Evolutionary conservation across 2,888 invertebrate species (phyloP).

Genomic region (Drosophila aldrichi): DNA sequence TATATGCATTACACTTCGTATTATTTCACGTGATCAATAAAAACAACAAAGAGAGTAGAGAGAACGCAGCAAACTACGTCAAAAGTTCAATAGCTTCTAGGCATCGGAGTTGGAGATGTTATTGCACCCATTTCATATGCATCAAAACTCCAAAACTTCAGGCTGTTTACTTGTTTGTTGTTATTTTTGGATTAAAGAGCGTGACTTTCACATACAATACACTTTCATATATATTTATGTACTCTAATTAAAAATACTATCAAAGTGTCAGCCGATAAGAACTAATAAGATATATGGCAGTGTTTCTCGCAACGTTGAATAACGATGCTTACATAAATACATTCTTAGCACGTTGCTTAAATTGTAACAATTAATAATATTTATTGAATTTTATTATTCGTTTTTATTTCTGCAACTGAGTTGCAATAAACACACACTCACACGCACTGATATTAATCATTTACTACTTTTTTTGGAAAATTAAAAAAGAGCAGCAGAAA

Average conservation of each 20-base stretch:
- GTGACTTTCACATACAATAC: conserved; percentile 3
- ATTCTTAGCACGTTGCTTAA: conserved; percentile 21
- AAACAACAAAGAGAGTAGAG: conserved; percentile 16
- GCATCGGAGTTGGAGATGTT: conserved; percentile 17
- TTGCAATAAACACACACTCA: conserved; percentile 1
- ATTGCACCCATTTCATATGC: conserved; percentile 8
- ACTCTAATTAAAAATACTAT: conserved; percentile 33
- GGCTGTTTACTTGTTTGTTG: neutral
- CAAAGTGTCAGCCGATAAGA: conserved; percentile 55
- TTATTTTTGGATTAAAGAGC: conserved; percentile 1
- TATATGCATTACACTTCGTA: neutral
- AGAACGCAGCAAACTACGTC: conserved; percentile 31
- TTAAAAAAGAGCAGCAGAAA: conserved; percentile 24
- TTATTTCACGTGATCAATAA: conserved; percentile 54
- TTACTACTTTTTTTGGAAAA: conserved; percentile 15
- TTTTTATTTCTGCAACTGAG: conserved; percentile 12
- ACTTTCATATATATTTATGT: conserved; percentile 28
- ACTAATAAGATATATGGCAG: conserved; percentile 45
- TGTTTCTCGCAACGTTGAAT: conserved; percentile 34
- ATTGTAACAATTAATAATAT: conserved; percentile 16
- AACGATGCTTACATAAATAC: conserved; percentile 55
- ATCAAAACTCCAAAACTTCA: neutral
- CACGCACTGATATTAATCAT: conserved; percentile 8
- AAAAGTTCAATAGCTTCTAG: conserved; percentile 56
- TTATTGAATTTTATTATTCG: neutral